phyloP scores from a whole-genome alignment of 2,113 vertebrate genomes.

The Trochalopteron elliotii region DNA sequence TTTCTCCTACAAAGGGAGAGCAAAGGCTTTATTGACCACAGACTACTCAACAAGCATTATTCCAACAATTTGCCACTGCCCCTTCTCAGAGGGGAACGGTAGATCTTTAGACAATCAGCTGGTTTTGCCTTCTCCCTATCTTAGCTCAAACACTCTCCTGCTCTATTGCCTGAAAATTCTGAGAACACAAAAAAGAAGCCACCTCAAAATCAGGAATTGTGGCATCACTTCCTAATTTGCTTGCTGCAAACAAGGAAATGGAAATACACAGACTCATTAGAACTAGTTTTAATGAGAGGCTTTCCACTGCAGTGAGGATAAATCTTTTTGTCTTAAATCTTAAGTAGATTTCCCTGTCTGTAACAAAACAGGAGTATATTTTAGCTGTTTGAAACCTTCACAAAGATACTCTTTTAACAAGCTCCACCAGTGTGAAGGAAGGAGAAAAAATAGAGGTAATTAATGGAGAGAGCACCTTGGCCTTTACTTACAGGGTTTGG shows the following conservation, averaged over 20 bases:
- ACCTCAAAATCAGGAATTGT: background rate
- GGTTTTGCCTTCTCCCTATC: background rate
- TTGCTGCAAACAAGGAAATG: background rate
- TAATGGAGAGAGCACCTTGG: background rate
- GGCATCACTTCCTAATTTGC: background rate
- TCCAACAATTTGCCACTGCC: background rate
- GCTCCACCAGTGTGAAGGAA: background rate
- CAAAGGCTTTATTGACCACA: background rate
- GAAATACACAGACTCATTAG: background rate
- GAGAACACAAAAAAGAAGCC: background rate
- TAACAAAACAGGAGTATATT: background rate
- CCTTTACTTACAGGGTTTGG: constrained; percentile 81
- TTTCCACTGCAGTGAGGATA: background rate
- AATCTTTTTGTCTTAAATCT: background rate
- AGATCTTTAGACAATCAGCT: background rate
- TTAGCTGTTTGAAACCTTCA: background rate
- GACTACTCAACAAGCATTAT: background rate
- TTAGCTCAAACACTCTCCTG: background rate
- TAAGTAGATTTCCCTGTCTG: background rate
- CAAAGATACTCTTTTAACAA: background rate
- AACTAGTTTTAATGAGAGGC: background rate
- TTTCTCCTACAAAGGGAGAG: constrained; percentile 74
- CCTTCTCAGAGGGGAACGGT: background rate
- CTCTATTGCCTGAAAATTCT: background rate
- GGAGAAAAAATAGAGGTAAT: background rate